Conservation (phyloP, 2,113 vertebrate genomes). For the Empidonax alnorum region DNA sequence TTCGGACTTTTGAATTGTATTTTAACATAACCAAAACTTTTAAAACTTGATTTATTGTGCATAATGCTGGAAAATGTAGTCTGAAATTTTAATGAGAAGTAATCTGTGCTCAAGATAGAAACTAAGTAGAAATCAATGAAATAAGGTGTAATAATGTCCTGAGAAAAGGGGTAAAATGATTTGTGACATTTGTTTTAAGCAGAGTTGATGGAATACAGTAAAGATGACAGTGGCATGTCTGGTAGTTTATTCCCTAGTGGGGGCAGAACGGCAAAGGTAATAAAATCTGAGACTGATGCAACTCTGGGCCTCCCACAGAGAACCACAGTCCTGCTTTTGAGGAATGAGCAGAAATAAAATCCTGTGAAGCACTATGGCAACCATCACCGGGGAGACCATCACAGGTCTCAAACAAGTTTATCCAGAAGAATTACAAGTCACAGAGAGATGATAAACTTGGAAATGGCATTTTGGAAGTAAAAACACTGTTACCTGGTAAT, state of each 20-base stretch:
- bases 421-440: conserved; percentile 33
- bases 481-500: conserved; percentile 37
- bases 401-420: conserved; percentile 47
- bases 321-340: conserved; percentile 43
- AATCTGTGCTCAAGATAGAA: neutral
- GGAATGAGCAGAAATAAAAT: conserved; percentile 55
- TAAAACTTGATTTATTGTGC: neutral
- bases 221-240: neutral
- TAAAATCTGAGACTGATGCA: neutral
- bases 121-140: neutral
- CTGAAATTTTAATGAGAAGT: neutral
- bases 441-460: conserved; percentile 21
- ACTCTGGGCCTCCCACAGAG: conserved; percentile 24
- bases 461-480: conserved; percentile 40
- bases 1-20: neutral
- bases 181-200: neutral
- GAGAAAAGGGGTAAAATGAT: neutral
- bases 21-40: neutral
- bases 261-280: neutral
- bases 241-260: neutral
- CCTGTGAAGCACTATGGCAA: conserved; percentile 50
- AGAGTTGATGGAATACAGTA: neutral
- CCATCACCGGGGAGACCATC: conserved; percentile 59
- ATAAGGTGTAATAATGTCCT: neutral
- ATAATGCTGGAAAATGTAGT: neutral